Conservation (phyloP, 2,888 invertebrate genomes). For the Lumbricus terrestris region DNA sequence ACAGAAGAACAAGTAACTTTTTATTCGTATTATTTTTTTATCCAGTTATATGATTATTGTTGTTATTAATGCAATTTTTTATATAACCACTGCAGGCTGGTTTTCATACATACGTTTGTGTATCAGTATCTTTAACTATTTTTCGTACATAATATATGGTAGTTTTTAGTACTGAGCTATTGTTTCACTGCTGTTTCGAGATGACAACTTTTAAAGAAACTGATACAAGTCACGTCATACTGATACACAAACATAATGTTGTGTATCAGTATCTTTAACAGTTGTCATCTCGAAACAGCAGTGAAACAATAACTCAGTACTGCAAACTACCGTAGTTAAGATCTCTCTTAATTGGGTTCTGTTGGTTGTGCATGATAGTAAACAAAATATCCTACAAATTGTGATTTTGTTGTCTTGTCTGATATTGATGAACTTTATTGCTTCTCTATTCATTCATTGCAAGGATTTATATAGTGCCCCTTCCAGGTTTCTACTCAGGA, state of each 20-base stretch:
- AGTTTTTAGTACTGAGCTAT: neutral
- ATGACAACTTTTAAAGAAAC: neutral
- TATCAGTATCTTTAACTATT: neutral
- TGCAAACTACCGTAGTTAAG: too few relatives aligned
- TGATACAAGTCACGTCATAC: too few relatives aligned
- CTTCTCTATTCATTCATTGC: too few relatives aligned
- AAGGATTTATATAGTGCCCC: too few relatives aligned
- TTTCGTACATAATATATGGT: too few relatives aligned
- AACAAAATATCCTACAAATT: neutral
- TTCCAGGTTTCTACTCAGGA: too few relatives aligned
- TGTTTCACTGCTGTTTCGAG: neutral
- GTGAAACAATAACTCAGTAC: neutral
- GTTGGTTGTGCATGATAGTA: neutral
- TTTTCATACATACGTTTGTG: neutral
- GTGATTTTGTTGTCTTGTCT: neutral
- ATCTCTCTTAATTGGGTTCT: neutral
- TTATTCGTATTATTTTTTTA: neutral
- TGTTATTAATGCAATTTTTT: too few relatives aligned
- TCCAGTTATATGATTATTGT: neutral
- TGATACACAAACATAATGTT: too few relatives aligned
- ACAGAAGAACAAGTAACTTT: neutral
- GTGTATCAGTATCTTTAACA: too few relatives aligned
- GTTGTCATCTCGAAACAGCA: neutral
- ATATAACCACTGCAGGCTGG: too few relatives aligned
- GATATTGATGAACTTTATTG: neutral